Evolutionary conservation across 2,113 vertebrate genomes (phyloP).

Genomic region (Bubalus kerabau): DNA sequence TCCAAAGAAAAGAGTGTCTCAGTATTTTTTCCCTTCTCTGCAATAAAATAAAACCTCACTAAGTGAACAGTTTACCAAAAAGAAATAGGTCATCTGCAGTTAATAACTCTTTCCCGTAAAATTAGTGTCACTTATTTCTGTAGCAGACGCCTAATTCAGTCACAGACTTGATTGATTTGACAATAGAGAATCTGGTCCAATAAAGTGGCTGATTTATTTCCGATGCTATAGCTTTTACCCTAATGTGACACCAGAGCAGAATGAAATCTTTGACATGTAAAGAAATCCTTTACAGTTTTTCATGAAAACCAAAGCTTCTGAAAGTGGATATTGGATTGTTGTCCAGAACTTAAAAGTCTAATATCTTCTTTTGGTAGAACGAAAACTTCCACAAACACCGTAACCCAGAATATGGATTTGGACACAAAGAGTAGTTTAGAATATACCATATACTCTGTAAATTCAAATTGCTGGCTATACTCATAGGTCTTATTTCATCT

Average conservation of each 20-base stretch:
- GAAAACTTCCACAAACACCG: not conserved
- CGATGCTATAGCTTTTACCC: constrained; percentile 60
- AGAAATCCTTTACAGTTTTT: constrained; percentile 51
- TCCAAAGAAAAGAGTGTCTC: not conserved
- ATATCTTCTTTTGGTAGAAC: not conserved
- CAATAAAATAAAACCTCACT: constrained; percentile 50
- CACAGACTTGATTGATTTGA: constrained; percentile 68
- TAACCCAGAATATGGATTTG: not conserved
- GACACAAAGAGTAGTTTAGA: not conserved
- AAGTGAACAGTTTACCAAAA: constrained; percentile 51
- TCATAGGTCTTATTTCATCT: not conserved
- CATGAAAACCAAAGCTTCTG: constrained; percentile 49
- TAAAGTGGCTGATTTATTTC: constrained; percentile 70
- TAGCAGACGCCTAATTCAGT: constrained; percentile 69
- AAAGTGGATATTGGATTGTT: not conserved
- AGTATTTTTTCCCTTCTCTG: not conserved
- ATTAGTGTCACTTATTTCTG: constrained; percentile 70
- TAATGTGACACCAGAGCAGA: constrained; percentile 49
- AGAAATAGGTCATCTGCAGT: constrained; percentile 51
- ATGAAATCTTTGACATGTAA: constrained; percentile 50
- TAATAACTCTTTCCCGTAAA: constrained; percentile 66
- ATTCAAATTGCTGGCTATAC: not conserved
- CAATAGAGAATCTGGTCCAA: constrained; percentile 65
- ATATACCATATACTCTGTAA: not conserved
- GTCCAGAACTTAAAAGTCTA: constrained; percentile 21